Base-by-base conservation (phyloP, 2,888 invertebrate species). In the Mythimna loreyi region DNA sequence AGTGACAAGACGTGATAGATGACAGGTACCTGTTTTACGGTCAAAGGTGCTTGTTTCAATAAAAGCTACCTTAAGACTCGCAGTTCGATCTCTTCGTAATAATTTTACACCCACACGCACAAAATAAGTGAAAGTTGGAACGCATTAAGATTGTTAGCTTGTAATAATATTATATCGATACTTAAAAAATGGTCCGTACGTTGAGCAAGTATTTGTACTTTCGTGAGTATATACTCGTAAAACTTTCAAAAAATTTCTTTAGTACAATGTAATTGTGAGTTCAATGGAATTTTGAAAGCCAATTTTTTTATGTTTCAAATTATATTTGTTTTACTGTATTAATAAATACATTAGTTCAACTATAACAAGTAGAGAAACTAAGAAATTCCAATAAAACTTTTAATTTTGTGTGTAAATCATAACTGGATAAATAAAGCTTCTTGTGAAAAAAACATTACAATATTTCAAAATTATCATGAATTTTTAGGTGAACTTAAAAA, bases 111-210 rank as follows among this genome's bases (percentile, higher is more conserved):
- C 16, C 63, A 33, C 60, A 66, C 62, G 33, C n/a, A 59, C 23
- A 30, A 25, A 59, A 53, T 56, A 75, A 68, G 78, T 72, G 78
- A 78, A 78, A 78, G 77, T 78, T 25, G 8, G 3, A 16, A 63
- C 23, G 21, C 50, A 30, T 43, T 62, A 28, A 52, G 52, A n/a
- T 36, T 66, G 52, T 64, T 36, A 53, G 43, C 52, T 25, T 69
- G 8, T 40, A 40, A 28, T 52, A 61, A 43, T 16, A 60, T 71
- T 52, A 64, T 36, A 66, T 58, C 45, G 68, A 47, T 67, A 66
- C 56, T 62, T 63, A 40, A 55, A 60, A 76, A 59, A 80, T 61
- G 45, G n/a, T 25, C 21, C 33, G 23, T 16, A 40, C 36, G 30
- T 79, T 63, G 64, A 45, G 36, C 52, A 55, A 79, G 78, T 62